These are phyloP conservation scores for Brachymystax lenok DNA, from an alignment of 2,797 vertebrate genomes.

Conservation along the genomic window DNA sequence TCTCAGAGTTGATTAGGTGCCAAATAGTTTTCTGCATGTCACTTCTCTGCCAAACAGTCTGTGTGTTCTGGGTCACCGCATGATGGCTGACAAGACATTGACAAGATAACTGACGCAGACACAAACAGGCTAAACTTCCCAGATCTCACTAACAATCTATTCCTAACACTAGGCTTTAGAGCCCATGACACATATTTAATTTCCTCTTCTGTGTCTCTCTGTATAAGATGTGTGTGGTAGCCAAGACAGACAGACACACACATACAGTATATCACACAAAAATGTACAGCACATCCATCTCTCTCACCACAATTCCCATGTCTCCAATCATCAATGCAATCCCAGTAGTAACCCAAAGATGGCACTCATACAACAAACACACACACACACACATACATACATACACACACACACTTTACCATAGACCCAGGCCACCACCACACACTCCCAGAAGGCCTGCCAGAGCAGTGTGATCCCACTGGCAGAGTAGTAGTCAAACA, in stretches of 20 bases:
- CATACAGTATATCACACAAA: neutral
- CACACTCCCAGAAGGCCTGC: conserved; percentile 87
- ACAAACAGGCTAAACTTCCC: neutral
- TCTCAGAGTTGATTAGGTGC: neutral
- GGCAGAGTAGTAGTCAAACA: conserved; percentile 86
- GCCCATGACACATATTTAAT: neutral
- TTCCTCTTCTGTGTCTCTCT: neutral
- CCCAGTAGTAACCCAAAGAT: neutral
- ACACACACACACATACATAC: neutral
- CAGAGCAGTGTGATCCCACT: conserved; percentile 84
- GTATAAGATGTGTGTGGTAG: neutral
- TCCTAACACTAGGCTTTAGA: neutral
- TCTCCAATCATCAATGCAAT: neutral
- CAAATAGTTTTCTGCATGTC: neutral
- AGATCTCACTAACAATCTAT: neutral
- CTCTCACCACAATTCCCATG: neutral
- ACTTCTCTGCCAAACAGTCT: conserved; percentile 3
- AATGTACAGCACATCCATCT: neutral
- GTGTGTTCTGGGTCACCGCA: neutral
- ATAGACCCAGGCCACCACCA: conserved; percentile 85
- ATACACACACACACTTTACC: conserved; percentile 66
- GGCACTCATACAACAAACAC: neutral
- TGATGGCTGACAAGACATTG: neutral
- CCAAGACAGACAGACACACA: neutral
- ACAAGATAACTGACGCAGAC: neutral